Evolutionary conservation across 2,797 vertebrate species (phyloP).

Genomic region (Sternotherus odoratus): DNA sequence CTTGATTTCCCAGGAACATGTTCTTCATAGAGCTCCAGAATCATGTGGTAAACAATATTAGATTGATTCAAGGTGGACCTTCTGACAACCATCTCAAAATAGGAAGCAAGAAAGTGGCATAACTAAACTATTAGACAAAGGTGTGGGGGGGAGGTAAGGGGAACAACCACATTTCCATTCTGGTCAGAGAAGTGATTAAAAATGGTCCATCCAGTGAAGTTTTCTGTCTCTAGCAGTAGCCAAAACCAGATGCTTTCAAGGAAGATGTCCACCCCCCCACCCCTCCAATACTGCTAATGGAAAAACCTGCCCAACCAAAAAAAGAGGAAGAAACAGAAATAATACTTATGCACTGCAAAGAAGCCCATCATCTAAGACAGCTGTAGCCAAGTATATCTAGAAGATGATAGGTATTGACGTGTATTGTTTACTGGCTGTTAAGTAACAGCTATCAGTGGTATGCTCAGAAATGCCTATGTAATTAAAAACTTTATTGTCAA

Average conservation of each 20-base stretch:
- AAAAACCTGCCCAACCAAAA: background rate
- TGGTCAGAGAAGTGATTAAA: background rate
- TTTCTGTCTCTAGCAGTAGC: background rate
- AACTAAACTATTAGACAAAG: background rate
- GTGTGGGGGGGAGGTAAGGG: background rate
- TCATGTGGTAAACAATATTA: background rate
- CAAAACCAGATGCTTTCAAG: background rate
- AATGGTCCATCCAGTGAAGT: background rate
- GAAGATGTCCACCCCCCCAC: background rate
- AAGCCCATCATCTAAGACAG: background rate
- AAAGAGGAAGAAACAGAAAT: background rate
- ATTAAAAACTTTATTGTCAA: background rate
- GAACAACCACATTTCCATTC: background rate
- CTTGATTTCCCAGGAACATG: background rate
- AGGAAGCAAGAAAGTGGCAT: background rate
- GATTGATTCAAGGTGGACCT: background rate
- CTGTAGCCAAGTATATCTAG: background rate
- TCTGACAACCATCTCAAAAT: background rate
- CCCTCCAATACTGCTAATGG: background rate
- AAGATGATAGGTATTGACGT: background rate
- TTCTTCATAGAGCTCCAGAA: accelerated
- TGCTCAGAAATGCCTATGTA: background rate
- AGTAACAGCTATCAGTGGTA: background rate
- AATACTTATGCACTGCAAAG: background rate
- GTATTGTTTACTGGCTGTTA: background rate